phyloP scores from a whole-genome alignment of 2,888 invertebrate species.

The Agriotes lineatus region DNA sequence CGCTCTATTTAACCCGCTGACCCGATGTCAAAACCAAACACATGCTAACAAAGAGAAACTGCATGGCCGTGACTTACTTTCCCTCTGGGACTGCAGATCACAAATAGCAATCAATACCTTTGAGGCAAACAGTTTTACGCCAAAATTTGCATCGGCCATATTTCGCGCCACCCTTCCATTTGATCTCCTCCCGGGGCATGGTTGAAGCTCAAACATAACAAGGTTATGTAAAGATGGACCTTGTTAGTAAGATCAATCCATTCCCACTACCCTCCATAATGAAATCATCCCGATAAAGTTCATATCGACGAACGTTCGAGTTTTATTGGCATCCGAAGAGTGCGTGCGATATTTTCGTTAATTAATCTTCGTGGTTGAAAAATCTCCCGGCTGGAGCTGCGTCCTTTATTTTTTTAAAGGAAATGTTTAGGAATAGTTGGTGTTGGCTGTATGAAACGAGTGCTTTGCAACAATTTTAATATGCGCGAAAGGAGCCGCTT shows the following conservation, averaged over 20 bases:
- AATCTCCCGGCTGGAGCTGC: too few species aligned
- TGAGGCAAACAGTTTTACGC: neutral
- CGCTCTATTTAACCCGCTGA: slow-evolving; percentile 14
- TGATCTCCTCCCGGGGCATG: neutral
- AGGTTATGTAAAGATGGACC: neutral
- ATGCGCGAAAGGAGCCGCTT: too few species aligned
- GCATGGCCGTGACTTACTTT: slow-evolving; percentile 12
- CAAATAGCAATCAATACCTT: neutral
- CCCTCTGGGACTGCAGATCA: too few species aligned
- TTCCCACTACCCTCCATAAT: neutral
- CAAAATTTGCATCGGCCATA: neutral
- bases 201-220: neutral
- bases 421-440: too few species aligned
- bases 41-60: slow-evolving; percentile 2
- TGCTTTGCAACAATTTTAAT: too few species aligned
- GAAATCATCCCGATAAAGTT: neutral
- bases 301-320: neutral
- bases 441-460: too few species aligned
- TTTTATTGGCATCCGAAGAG: too few species aligned
- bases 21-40: slow-evolving; percentile 14
- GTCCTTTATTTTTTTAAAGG: too few species aligned
- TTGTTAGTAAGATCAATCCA: slow-evolving; percentile 3
- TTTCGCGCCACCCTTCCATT: neutral
- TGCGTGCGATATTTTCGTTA: too few species aligned
- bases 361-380: too few species aligned